Percentiles rank a stretch among this genome's conserved stretches.
Conservation (phyloP, 2,113 vertebrate species). For the Notothenia coriiceps region DNA sequence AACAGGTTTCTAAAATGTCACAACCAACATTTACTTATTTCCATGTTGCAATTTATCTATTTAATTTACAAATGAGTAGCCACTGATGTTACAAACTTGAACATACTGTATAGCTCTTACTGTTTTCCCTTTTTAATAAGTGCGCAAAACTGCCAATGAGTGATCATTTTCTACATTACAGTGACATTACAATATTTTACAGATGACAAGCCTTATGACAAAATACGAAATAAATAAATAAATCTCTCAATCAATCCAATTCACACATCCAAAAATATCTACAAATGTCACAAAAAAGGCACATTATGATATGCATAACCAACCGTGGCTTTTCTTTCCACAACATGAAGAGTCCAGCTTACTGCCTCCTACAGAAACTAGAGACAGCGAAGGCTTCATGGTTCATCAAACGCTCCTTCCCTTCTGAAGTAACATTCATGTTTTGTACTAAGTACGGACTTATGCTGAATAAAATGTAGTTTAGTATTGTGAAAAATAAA, state of each 20-base stretch:
- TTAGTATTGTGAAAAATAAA: conserved; percentile 12
- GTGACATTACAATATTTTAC: conserved; percentile 27
- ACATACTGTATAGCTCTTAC: background rate
- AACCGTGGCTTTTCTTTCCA: conserved; percentile 39
- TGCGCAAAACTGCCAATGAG: background rate
- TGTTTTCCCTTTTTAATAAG: background rate
- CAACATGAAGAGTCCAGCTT: conserved; percentile 9
- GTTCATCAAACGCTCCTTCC: background rate
- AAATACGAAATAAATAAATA: conserved; percentile 52
- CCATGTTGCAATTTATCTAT: background rate
- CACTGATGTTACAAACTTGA: background rate
- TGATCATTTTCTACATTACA: conserved; percentile 7
- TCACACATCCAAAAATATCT: conserved; percentile 15
- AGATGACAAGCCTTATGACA: conserved; percentile 35
- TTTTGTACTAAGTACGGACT: background rate
- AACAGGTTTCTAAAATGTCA: background rate
- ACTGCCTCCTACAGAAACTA: background rate
- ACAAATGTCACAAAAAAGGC: conserved; percentile 71
- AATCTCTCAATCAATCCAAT: conserved; percentile 17
- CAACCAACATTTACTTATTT: background rate
- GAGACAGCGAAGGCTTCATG: background rate
- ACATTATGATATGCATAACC: conserved; percentile 74
- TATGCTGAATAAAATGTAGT: background rate
- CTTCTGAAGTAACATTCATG: background rate
- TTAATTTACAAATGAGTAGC: background rate